Percentiles rank a stretch among this genome's conserved stretches.
Evolutionary conservation across 2,888 invertebrate species (phyloP).

Genomic region (Helobdella robusta): DNA sequence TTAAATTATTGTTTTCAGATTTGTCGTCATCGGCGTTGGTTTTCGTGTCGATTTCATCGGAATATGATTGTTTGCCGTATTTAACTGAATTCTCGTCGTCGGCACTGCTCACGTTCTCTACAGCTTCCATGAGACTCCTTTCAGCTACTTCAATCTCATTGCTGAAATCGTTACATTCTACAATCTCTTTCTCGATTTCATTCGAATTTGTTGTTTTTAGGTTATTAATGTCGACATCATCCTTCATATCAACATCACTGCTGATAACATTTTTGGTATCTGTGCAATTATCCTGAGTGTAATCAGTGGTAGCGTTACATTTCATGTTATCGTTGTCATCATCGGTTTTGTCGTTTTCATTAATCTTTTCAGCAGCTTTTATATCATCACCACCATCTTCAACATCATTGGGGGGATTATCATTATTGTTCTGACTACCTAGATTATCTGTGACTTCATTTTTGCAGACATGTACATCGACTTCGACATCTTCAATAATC

Average conservation of each 20-base stretch:
- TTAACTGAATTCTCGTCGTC: too few relatives aligned
- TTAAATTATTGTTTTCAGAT: too few relatives aligned
- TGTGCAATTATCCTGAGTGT: too few relatives aligned
- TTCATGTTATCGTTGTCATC: background rate
- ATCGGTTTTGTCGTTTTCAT: background rate
- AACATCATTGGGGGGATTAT: background rate
- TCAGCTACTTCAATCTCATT: conserved; percentile 16
- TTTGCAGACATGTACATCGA: background rate
- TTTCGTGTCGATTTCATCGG: too few relatives aligned
- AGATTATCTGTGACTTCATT: background rate
- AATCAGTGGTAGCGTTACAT: background rate
- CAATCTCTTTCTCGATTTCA: conserved; percentile 9
- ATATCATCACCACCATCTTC: background rate
- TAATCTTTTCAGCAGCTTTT: background rate
- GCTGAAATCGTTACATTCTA: background rate
- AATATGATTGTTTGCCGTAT: too few relatives aligned
- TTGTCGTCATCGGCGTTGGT: too few relatives aligned
- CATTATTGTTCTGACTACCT: background rate
- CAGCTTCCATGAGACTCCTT: too few relatives aligned
- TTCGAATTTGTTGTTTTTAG: too few relatives aligned
- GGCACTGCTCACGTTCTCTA: too few relatives aligned
- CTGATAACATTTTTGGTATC: background rate
- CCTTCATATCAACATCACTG: background rate
- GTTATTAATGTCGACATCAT: background rate
- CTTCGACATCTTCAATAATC: conserved; percentile 6